These are phyloP conservation scores for Zosterops hypoxanthus DNA, from an alignment of 2,113 vertebrate species.

Conservation along the genomic window DNA sequence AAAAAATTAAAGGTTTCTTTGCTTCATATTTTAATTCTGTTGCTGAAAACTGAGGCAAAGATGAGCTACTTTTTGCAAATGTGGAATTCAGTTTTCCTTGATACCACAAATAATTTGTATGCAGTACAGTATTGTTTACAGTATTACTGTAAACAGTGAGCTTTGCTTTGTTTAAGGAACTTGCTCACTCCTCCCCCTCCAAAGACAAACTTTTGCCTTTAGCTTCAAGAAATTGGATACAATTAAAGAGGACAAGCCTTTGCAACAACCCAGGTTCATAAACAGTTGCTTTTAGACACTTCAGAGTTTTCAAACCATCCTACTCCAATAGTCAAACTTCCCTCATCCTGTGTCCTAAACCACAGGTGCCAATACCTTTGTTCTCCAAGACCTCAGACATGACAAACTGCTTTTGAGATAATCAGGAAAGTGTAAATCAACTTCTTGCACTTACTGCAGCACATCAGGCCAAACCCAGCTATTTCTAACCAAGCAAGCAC, in stretches of 20 bases:
- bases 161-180: not conserved
- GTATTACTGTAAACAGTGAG: not conserved
- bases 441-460: not conserved
- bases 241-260: not conserved
- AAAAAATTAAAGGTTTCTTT: slow-evolving; percentile 3
- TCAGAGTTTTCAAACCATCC: not conserved
- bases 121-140: not conserved
- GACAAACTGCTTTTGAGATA: not conserved
- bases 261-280: not conserved
- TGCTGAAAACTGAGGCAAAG: slow-evolving; percentile 2
- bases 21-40: not conserved
- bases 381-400: not conserved
- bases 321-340: not conserved
- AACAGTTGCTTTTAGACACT: not conserved
- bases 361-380: not conserved
- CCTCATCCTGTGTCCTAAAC: not conserved
- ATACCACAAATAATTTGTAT: not conserved
- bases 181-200: not conserved
- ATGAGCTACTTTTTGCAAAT: not conserved
- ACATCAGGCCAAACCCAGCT: not conserved
- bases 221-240: not conserved
- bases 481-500: not conserved
- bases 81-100: not conserved
- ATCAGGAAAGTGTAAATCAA: not conserved
- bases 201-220: not conserved